Conservation (phyloP, 2,888 invertebrate genomes). For the Drosophila prostipennis region DNA sequence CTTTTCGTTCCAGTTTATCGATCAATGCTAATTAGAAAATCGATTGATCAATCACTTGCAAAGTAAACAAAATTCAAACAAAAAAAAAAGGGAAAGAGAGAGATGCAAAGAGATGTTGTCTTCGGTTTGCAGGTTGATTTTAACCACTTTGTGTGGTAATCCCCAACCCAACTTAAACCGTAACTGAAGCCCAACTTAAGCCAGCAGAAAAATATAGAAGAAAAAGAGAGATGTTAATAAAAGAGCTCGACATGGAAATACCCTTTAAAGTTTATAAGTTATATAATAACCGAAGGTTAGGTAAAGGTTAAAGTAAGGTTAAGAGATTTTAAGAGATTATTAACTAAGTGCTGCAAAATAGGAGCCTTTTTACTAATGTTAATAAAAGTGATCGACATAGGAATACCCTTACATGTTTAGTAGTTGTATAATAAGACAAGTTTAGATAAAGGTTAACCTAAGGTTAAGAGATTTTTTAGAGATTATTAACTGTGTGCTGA, state of each 20-base stretch:
- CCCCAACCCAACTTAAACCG: conserved; percentile 1
- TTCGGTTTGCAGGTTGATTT: conserved; percentile 1
- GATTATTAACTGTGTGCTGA: too few species aligned
- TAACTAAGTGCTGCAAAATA: too few species aligned
- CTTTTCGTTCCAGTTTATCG: conserved; percentile 47
- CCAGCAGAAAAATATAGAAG: background rate
- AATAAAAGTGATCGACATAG: too few species aligned
- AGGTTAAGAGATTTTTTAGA: too few species aligned
- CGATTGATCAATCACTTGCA: conserved; percentile 61
- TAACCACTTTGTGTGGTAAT: conserved; percentile 13
- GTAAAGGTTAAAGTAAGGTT: too few species aligned
- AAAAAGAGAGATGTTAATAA: background rate
- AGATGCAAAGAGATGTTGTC: background rate
- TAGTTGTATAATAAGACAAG: too few species aligned
- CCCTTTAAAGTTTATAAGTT: background rate
- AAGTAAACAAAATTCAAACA: conserved; percentile 20
- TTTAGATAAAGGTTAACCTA: too few species aligned
- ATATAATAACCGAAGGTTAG: too few species aligned
- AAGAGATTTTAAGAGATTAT: too few species aligned
- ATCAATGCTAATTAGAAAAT: conserved; percentile 67
- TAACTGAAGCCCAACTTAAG: background rate
- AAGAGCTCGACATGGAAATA: background rate
- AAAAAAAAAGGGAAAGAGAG: background rate
- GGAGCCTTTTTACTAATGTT: too few species aligned
- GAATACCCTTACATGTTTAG: too few species aligned